Evolutionary conservation across 2,888 invertebrate genomes (phyloP).

Genomic region (Buathra laborator): DNA sequence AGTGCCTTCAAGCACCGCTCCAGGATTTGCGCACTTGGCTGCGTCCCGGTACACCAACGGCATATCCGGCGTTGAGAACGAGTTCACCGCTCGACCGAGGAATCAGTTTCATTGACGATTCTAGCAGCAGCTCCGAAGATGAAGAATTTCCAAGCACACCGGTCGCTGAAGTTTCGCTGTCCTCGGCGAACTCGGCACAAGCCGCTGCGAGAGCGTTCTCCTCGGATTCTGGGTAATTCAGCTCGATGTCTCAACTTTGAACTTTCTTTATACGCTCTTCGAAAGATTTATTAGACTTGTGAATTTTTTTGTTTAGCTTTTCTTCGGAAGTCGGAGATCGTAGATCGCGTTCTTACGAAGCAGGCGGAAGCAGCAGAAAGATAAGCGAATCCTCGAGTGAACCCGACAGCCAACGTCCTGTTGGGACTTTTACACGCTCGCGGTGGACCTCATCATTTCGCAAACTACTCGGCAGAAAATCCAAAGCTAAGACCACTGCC

Average conservation of each 20-base stretch:
- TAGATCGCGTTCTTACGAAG: slow-evolving; percentile 82
- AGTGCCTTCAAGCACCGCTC: slow-evolving; percentile 87
- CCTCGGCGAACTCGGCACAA: slow-evolving; percentile 80
- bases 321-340: slow-evolving; percentile 84
- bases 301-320: slow-evolving; percentile 74
- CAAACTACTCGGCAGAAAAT: slow-evolving; percentile 85
- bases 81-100: slow-evolving; percentile 81
- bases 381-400: slow-evolving; percentile 80
- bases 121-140: slow-evolving; percentile 82
- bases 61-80: slow-evolving; percentile 78
- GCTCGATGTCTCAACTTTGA: no score
- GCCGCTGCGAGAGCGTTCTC: slow-evolving; percentile 83
- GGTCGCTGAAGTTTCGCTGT: slow-evolving; percentile 84
- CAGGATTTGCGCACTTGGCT: slow-evolving; percentile 87
- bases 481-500: slow-evolving; percentile 77
- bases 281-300: not conserved
- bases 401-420: slow-evolving; percentile 66
- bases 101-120: slow-evolving; percentile 83
- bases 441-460: slow-evolving; percentile 89
- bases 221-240: slow-evolving; percentile 82
- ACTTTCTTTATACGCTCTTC: not conserved
- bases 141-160: slow-evolving; percentile 86
- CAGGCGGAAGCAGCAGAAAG: slow-evolving; percentile 78
- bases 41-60: slow-evolving; percentile 82
- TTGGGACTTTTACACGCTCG: slow-evolving; percentile 86